Evolutionary conservation across 1,140 invertebrate species (phyloP).

Genomic region (Papilio machaon): DNA sequence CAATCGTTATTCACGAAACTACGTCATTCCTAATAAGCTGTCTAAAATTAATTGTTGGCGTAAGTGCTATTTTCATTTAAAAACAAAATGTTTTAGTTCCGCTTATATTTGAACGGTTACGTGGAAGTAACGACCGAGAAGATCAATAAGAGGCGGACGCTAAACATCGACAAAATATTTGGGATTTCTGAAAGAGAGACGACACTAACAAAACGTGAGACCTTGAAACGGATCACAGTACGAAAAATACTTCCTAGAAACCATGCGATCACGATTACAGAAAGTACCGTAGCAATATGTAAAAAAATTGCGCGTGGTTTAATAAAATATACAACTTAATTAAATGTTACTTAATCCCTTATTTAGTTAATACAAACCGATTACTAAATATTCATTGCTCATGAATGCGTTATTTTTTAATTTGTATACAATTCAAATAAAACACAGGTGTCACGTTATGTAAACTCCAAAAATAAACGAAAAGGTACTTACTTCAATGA

Average conservation of each 20-base stretch:
- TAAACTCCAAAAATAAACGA: constrained; percentile 79
- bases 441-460: constrained; percentile 79
- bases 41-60: not conserved
- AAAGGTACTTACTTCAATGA: constrained; percentile 75
- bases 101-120: constrained; percentile 11
- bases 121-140: constrained; percentile 16
- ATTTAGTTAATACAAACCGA: not conserved
- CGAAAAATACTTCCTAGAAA: constrained; percentile 34
- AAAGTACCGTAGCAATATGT: constrained; percentile 11
- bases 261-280: constrained; percentile 26
- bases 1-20: no score
- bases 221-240: constrained; percentile 32
- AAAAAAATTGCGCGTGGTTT: constrained; percentile 28
- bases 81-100: constrained; percentile 11
- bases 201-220: not conserved
- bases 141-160: constrained; percentile 23
- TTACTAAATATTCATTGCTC: not conserved
- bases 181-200: constrained; percentile 28
- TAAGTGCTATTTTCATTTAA: not conserved
- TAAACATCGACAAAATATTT: constrained; percentile 20
- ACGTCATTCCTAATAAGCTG: not conserved
- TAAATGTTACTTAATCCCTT: not conserved
- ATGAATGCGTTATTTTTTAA: constrained; percentile 45
- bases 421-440: constrained; percentile 68
- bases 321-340: not conserved